Conservation (phyloP, 2,113 vertebrate species). For the Urocynchramus pylzowi region DNA sequence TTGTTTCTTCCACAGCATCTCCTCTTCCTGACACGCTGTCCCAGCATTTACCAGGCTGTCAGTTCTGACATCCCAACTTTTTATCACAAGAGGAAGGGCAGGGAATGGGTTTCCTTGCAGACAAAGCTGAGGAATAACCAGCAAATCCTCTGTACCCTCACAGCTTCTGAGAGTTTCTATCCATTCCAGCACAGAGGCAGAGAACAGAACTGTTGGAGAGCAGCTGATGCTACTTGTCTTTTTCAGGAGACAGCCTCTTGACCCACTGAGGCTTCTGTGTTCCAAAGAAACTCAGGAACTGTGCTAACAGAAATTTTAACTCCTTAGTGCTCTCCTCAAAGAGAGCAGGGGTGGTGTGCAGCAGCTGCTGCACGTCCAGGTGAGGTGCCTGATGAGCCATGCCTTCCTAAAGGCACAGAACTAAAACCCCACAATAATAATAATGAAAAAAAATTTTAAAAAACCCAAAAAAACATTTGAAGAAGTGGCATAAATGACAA, state of each 20-base stretch:
- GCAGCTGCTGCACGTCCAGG: not conserved
- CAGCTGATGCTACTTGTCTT: not conserved
- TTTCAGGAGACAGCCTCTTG: not conserved
- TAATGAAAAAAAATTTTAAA: not conserved
- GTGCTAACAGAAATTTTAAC: not conserved
- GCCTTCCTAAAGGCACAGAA: not conserved
- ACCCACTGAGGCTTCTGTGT: not conserved
- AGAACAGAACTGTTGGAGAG: not conserved
- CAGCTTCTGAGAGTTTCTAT: not conserved
- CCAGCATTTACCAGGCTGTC: not conserved
- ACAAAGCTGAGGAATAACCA: not conserved
- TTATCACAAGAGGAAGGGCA: not conserved
- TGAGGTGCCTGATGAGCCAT: not conserved
- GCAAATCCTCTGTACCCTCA: not conserved
- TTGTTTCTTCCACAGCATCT: conserved; percentile 15
- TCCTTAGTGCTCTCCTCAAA: not conserved
- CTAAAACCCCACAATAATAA: not conserved
- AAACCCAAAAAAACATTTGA: not conserved
- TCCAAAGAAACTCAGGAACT: not conserved
- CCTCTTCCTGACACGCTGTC: not conserved
- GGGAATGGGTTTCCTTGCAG: not conserved
- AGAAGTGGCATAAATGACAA: not conserved
- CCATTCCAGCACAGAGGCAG: not conserved
- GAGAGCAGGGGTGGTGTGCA: not conserved
- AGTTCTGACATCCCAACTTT: conserved; percentile 12